Percentiles rank a stretch among this genome's conserved stretches.
Evolutionary conservation across 2,888 invertebrate species (phyloP).

Genomic region (Himalopsyche kuldschensis): DNA sequence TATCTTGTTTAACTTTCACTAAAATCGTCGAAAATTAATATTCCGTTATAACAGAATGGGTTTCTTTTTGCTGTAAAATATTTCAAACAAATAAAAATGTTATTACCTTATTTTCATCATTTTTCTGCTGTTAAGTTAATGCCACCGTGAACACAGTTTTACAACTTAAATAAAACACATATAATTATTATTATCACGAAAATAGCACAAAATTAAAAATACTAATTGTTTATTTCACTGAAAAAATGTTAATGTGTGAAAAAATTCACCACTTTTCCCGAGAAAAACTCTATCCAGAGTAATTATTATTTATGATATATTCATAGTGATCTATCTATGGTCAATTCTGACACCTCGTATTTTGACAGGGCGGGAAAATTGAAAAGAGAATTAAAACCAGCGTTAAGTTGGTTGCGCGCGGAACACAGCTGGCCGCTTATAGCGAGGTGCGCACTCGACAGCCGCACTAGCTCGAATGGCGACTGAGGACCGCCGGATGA

Average conservation of each 20-base stretch:
- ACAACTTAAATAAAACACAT: not conserved
- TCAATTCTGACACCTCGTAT: not conserved
- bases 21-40: not conserved
- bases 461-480: conserved; percentile 17
- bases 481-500: conserved; percentile 16
- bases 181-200: not conserved
- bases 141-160: not conserved
- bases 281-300: not conserved
- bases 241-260: not conserved
- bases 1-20: not conserved
- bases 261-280: not conserved
- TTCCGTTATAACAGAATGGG: too few species aligned
- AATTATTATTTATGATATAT: not conserved
- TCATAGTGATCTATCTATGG: not conserved
- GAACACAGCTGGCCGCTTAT: not conserved
- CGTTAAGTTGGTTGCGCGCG: not conserved
- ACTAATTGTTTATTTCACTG: not conserved
- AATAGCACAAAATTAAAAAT: not conserved
- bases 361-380: not conserved
- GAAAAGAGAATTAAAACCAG: not conserved
- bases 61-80: not conserved
- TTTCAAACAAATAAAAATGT: not conserved
- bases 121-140: not conserved
- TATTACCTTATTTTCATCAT: not conserved
- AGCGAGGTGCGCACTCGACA: conserved; percentile 16